Evolutionary conservation across 2,888 invertebrate genomes (phyloP).

Genomic region (Diaphora mendica): DNA sequence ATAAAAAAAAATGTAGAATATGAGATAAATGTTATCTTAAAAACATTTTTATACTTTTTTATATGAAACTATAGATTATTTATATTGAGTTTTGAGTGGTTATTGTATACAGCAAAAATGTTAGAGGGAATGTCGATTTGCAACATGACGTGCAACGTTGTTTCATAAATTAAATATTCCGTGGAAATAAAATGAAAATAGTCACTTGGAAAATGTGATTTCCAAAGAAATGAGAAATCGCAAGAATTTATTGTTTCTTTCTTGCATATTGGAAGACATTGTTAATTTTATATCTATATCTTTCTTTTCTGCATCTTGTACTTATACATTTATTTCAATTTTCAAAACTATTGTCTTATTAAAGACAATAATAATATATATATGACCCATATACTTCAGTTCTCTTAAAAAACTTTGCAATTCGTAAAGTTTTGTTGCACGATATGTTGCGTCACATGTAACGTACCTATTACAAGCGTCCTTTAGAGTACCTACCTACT

Average conservation of each 20-base stretch:
- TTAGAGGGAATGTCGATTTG: conserved; percentile 49
- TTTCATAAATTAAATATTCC: conserved; percentile 15
- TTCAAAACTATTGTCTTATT: neutral
- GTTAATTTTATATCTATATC: neutral
- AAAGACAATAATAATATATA: too few species aligned
- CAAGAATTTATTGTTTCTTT: neutral
- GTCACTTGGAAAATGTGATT: neutral
- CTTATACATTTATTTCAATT: neutral
- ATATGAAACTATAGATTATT: conserved; percentile 54
- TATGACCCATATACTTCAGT: neutral
- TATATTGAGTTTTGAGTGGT: conserved; percentile 54
- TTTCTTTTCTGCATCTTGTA: neutral
- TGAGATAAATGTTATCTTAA: conserved; percentile 50
- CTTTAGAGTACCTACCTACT: conserved; percentile 33
- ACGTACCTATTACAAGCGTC: conserved; percentile 29
- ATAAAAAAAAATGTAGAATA: conserved; percentile 50
- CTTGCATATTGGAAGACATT: neutral
- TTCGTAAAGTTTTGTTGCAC: conserved; percentile 3
- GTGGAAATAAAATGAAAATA: neutral
- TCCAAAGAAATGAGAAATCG: neutral
- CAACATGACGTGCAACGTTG: conserved; percentile 46
- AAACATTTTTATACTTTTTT: conserved; percentile 61
- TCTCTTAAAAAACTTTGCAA: neutral
- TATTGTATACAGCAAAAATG: conserved; percentile 63
- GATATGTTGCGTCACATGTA: conserved; percentile 19